Conservation (phyloP, 2,797 vertebrate species). For the Coreius guichenoti region DNA sequence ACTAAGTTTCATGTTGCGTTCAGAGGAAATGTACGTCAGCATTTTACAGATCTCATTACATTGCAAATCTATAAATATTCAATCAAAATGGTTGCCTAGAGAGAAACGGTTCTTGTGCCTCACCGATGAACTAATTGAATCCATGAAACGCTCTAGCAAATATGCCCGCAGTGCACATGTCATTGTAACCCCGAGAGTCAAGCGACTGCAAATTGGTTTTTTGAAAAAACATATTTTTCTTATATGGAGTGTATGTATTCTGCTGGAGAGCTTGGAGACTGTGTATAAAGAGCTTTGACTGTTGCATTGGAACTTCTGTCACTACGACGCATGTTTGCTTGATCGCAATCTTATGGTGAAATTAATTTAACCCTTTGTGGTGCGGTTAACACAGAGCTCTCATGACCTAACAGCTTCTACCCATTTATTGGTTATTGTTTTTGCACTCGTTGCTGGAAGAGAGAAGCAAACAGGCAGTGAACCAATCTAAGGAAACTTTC, state of each 20-base stretch:
- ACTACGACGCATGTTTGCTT: slow-evolving; percentile 29
- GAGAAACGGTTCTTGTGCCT: slow-evolving; percentile 49
- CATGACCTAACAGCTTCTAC: neutral
- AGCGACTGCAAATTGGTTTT: slow-evolving; percentile 52
- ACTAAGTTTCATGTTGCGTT: slow-evolving; percentile 61
- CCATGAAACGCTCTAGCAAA: slow-evolving; percentile 48
- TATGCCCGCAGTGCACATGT: slow-evolving; percentile 49
- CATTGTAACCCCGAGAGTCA: slow-evolving; percentile 49
- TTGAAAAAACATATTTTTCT: slow-evolving; percentile 52
- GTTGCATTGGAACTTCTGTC: slow-evolving; percentile 36
- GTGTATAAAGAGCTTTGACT: slow-evolving; percentile 23
- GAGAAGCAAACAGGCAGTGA: slow-evolving; percentile 4
- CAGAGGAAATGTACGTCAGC: slow-evolving; percentile 65
- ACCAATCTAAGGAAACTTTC: slow-evolving; percentile 39
- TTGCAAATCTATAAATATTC: slow-evolving; percentile 63
- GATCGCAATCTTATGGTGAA: slow-evolving; percentile 36
- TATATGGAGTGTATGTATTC: slow-evolving; percentile 43
- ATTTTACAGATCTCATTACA: slow-evolving; percentile 62
- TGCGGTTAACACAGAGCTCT: slow-evolving; percentile 27
- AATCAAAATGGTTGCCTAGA: slow-evolving; percentile 58
- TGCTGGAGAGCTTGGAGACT: slow-evolving; percentile 16
- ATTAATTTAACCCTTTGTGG: slow-evolving; percentile 42
- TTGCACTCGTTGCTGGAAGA: neutral
- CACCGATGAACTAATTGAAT: slow-evolving; percentile 52
- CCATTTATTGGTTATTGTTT: slow-evolving; percentile 22